Conservation (phyloP, 2,797 vertebrate genomes). For the Semotilus atromaculatus region DNA sequence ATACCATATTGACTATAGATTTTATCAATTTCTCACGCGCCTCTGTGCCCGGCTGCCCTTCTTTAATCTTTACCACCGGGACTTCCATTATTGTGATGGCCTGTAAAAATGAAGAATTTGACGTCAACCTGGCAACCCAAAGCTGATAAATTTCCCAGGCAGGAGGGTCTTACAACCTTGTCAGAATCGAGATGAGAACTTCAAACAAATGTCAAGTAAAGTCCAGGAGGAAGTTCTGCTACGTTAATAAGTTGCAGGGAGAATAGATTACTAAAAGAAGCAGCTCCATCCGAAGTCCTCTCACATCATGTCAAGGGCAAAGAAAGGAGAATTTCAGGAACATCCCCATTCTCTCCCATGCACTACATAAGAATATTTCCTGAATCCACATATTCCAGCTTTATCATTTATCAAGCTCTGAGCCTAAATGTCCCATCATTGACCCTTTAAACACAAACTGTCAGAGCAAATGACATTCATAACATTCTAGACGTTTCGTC, state of each 20-base stretch:
- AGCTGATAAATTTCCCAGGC: constrained; percentile 62
- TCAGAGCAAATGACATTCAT: constrained; percentile 1
- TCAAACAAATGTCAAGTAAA: constrained; percentile 69
- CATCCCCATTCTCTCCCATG: neutral
- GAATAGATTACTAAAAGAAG: constrained; percentile 65
- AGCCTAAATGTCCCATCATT: neutral
- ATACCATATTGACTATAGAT: constrained; percentile 97
- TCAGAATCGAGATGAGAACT: constrained; percentile 62
- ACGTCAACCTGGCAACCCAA: constrained; percentile 59
- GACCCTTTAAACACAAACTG: neutral
- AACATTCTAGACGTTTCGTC: neutral
- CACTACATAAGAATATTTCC: neutral
- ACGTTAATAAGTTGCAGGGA: constrained; percentile 65
- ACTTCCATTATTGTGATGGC: constrained; percentile 96
- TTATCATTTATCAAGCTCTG: constrained; percentile 9
- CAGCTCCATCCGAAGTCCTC: constrained; percentile 64
- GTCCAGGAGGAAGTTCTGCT: constrained; percentile 55
- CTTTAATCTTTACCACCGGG: constrained; percentile 96
- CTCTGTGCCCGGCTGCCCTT: constrained; percentile 85
- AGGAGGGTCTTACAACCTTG: constrained; percentile 52
- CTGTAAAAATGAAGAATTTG: constrained; percentile 83
- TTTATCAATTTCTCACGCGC: constrained; percentile 91
- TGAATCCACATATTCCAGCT: neutral
- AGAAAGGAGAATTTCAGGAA: constrained; percentile 46
- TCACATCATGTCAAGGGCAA: constrained; percentile 63